Base-by-base conservation (phyloP, 2,888 invertebrate genomes). In the Tubulanus polymorphus region DNA sequence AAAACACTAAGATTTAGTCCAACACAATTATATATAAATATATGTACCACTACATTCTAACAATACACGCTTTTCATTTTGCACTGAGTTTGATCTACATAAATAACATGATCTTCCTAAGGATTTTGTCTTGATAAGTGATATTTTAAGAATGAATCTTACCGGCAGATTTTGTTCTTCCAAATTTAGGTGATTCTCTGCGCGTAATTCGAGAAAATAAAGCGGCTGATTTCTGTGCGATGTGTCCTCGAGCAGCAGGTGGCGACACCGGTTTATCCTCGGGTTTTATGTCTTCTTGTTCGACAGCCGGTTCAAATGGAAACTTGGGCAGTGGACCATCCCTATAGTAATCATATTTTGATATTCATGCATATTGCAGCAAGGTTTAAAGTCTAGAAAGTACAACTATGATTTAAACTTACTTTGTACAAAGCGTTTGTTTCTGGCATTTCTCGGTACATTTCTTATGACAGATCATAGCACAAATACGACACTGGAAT, bases 381-480 rank as follows among this genome's bases (percentile, higher is more conserved):
- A 32, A 32, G 35, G 35, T 32, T 10, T 32, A 32, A 32, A 12
- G 35, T 12, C 10, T 41, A 23, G 27, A 15, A 50, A 28, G 20
- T 27, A 47, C 18, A 12, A n/a, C 8, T 12, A 10, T 32, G n/a
- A 12, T 12, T n/a, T 12, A 12, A 10, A 61, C 67, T 62, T 66
- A 73, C 74, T 64, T 61, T 45, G 71, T 65, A 65, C 88, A 88
- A n/a, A 83, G 82, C 18, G 86, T 86, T 57, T 86, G 85, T 50
- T 84, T 83, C 74, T 88, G 89, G 77, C 93, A 94, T 71, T 91
- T 91, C 10, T 86, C 86, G 62, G 92, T 88, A 79, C 96, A 96
- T 76, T 96, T 96, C 80, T 94, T 95, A 80, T 96, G 96, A 75
- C 94, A 94, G 65, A 91, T 90, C 82, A 94, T 86, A 0, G 87